Base-by-base conservation (phyloP, 2,113 vertebrate species). In the Cyanoliseus patagonus region DNA sequence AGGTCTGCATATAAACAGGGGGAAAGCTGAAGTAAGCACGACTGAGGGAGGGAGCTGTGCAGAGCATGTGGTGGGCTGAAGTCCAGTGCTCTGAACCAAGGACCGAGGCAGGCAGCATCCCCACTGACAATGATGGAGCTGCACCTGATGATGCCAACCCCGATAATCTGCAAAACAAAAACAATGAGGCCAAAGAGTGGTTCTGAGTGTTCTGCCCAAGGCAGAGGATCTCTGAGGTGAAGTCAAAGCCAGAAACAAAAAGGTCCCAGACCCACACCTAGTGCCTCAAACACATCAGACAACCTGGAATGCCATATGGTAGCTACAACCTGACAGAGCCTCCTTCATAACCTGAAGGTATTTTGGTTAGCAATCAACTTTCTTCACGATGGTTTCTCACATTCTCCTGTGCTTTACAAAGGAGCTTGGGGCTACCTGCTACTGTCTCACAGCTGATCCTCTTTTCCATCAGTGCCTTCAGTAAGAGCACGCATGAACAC, bases 1-100 rank as follows among this genome's bases (percentile, higher is more conserved):
- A 64, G 4, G 9, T 3, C 44, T 37, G 13, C 24, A 11, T 0
- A 37, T 10, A 73, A 75, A 25, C 7, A 28, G 25, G 5, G 30
- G 35, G 63, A 62, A 83, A 83, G 59, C 1, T 0, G 0, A 39
- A 82, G 39, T 0, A 1, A 57, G 13, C 7, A 11, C 0, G 0
- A n/a, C 23, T 13, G 33, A 72, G 39, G 33, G 33, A 80, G 7
- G 68, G 59, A 92, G 75, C 37, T 31, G 7, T 8, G 1, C 52
- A 2, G 3, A 46, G 62, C 23, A 41, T 1, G 1, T 3, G 35
- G 59, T 1, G 18, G 72, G 53, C 28, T 55, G 49, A 33, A 49
- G 81, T 9, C 70, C 76, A 66, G 25, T 0, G 0, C 1, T 15
- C 8, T 67, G 47, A 59, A 44, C 46, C 30, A 47, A 74, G 27